Evolutionary conservation across 2,113 vertebrate species (phyloP), one percentile per base, ranked within the genome.

Genomic region (Mungos mungo): DNA sequence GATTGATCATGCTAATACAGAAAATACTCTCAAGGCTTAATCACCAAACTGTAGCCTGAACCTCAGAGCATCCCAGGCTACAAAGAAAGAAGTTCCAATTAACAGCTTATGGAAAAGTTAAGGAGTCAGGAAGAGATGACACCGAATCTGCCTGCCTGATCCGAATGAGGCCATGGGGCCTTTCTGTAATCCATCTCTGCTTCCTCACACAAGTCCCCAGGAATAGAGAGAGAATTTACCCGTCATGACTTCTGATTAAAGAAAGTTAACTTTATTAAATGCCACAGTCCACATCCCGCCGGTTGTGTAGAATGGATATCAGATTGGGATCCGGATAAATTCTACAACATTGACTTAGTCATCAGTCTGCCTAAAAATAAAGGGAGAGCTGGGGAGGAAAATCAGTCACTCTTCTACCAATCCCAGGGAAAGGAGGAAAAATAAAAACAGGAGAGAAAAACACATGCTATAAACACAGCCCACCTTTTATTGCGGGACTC

Each of bases 291-390:
- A 57, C 68, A 97, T 95, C 97, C 96, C 88, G 85, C 54, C 54
- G 7, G 35, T 89, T 97, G 97, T 94, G 65, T 16, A 95, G 80
- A 77, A 94, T 83, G 95, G 87, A 86, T 96, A 96, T 89, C 95
- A 97, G 97, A 97, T 90, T 86, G 89, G 63, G 90, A 97, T 96
- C 87, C 94, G 93, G 96, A 98, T 93, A 98, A 96, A 98, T 96
- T 97, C 96, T 93, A 91, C 89, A 96, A 87, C 68, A 50, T 63
- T 15, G 76, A 98, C 90, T 96, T 97, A 97, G 92, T 97, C 97
- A 97, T 98, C 94, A 92, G 77, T 98, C 96, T 95, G 76, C 50
- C 80, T 81, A 97, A 97, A 98, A 98, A 97, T 91, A 97, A 96
- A 96, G 95, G 82, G 96, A 82, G 93, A 95, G 82, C 90, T 60